Evolutionary conservation across 1,140 invertebrate genomes (phyloP).

Genomic region (Tetramorium parvispinum): DNA sequence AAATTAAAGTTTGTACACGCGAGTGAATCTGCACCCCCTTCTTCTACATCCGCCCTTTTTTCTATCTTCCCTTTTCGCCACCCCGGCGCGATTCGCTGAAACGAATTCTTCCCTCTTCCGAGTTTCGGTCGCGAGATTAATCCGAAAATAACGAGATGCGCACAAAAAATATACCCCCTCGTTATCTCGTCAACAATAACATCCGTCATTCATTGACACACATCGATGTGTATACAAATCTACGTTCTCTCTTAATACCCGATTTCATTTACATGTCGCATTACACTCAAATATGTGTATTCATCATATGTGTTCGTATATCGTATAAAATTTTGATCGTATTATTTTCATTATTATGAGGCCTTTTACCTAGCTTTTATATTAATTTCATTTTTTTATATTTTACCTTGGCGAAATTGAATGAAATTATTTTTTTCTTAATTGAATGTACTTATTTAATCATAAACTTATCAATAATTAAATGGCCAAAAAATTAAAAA

Average conservation of each 20-base stretch:
- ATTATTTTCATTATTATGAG: background rate
- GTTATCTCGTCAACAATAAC: background rate
- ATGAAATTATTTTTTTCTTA: background rate
- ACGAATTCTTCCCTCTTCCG: constrained; percentile 58
- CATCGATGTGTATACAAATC: background rate
- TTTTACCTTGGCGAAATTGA: background rate
- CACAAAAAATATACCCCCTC: constrained; percentile 20
- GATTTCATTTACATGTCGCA: background rate
- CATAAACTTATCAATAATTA: background rate
- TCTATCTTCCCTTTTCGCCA: constrained; percentile 6
- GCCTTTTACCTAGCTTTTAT: background rate
- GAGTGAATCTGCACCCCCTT: constrained; percentile 24
- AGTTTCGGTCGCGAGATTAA: constrained; percentile 63
- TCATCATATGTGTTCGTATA: background rate
- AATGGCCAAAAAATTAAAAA: background rate
- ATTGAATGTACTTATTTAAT: background rate
- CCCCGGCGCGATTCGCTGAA: constrained; percentile 18
- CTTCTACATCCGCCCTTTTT: constrained; percentile 16
- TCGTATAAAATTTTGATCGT: background rate
- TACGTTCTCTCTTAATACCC: constrained; percentile 16
- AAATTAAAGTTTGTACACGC: constrained; percentile 80
- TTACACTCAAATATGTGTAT: background rate
- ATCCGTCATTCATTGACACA: constrained; percentile 30
- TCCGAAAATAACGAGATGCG: constrained; percentile 70
- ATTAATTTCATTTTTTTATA: background rate